Evolutionary conservation across 2,797 vertebrate genomes (phyloP), one percentile per base, ranked within the genome.

Genomic region (Sparus aurata): DNA sequence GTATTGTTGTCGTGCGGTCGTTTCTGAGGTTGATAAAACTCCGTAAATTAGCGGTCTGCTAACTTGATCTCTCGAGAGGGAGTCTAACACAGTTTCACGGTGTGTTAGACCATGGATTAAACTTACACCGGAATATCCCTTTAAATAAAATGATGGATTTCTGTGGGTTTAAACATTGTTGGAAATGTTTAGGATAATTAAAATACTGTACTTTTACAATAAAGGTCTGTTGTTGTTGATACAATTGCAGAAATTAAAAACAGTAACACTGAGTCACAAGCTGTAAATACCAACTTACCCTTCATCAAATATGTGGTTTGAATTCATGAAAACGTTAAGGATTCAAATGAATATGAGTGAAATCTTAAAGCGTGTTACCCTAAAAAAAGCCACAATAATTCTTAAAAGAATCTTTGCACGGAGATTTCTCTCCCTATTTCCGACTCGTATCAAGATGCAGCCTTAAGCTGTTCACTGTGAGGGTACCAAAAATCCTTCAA

Each of bases 401-500:
- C 15, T 34, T 15, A 10, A 50, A 3, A 58, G 12, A 62, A 58
- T 41, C 0, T 66, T 75, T 49, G 20, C 23, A 38, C 25, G 34
- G 3, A 46, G 30, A 71, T 60, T 23, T 55, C 16, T 45, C 43
- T 62, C 22, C 9, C 15, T 18, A 7, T 54, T 64, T 73, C 16
- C 38, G 5, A 41, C 34, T 43, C n/a, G 79, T 57, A 66, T 49
- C 45, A 34, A 49, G 54, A 53, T 23, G 17, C 11, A 57, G 60
- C 22, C 43, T n/a, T 22, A 17, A 60, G 34, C 12, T 54, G 25
- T 43, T 75, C 0, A 12, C 53, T 38, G 47, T 38, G 10, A 78
- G 43, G 69, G 7, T 50, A 65, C 46, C 68, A 69, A 2, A 73
- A 85, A 85, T 80, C 60, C 22, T 16, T 45, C 2, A 77, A 18